These are phyloP conservation scores for Phalacrocorax aristotelis DNA, from an alignment of 2,113 vertebrate genomes.

Conservation along the genomic window DNA sequence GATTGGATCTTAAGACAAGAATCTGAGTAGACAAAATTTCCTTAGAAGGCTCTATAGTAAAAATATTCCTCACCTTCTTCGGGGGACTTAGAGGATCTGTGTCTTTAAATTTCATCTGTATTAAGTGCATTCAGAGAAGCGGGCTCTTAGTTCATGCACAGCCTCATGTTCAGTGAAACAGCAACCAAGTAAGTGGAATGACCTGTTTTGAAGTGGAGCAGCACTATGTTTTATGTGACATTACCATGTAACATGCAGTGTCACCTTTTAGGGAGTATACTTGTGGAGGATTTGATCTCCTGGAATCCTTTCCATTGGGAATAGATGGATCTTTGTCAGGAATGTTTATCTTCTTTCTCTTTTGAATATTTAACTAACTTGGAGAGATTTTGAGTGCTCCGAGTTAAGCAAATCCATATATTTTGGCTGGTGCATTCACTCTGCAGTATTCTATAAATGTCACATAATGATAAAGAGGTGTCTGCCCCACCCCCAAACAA, in stretches of 20 bases:
- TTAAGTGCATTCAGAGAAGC: not conserved
- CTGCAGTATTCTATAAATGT: not conserved
- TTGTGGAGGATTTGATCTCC: not conserved
- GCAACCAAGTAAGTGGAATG: not conserved
- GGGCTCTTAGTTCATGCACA: not conserved
- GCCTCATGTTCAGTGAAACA: not conserved
- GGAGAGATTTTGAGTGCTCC: not conserved
- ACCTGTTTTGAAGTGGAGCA: not conserved
- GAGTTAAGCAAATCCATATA: not conserved
- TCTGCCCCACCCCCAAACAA: not conserved
- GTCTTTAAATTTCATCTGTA: not conserved
- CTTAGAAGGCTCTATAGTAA: not conserved
- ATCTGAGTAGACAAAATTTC: not conserved
- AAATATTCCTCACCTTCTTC: not conserved
- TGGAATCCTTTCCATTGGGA: not conserved
- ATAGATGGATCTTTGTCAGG: not conserved
- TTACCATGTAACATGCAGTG: not conserved
- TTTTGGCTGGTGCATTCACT: not conserved
- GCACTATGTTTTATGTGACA: not conserved
- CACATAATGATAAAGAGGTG: not conserved
- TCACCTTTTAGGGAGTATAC: not conserved
- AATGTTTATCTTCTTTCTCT: not conserved
- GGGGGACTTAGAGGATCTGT: not conserved
- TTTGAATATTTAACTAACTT: not conserved
- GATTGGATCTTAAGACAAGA: not conserved